Evolutionary conservation across 1,140 invertebrate species (phyloP), one percentile per base, ranked within the genome.

Genomic region (Neodiprion pinetum): DNA sequence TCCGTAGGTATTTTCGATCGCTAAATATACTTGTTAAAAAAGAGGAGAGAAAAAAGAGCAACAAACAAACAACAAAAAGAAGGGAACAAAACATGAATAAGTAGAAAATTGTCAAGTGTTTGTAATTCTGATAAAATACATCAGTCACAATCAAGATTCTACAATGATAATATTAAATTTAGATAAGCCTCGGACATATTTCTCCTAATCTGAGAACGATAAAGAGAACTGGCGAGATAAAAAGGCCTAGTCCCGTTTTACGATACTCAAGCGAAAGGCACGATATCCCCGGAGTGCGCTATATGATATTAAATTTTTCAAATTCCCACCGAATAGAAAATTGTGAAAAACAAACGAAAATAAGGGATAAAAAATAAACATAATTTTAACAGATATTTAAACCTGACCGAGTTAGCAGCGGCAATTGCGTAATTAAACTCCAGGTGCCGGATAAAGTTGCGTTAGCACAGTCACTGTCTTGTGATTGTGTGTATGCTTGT

Each of bases 221-320:
- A 69, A 69, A 69, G 67, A 11, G 67, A 69, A 69, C 67, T 12
- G 23, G 21, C 67, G 40, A 69, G 67, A 69, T 69, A 69, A 69
- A 69, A 69, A 69, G 21, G 17, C 28, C 40, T 69, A 69, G 67
- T 69, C 21, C 40, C 23, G 67, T 61, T 61, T 61, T 14, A 61
- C 53, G 53, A 61, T 61, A 61, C 53, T 61, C 53, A 12, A 17
- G 7, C 53, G 53, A 61, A 61, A 61, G 53, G 53, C n/a, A 17
- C 11, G n/a, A 61, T 61, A 61, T 17, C 53, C 53, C 53, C 8
- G 53, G 53, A 40, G 28, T 61, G 53, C 53, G 11, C 53, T 11
- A 17, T 17, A 61, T 14, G 5, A 14, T 61, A 61, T 61, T 61
- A 40, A 40, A 40, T 40, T 40, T 40, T 40, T 40, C 17, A 21